A percentile compares a stretch with the other conserved stretches of the same genome.
Evolutionary conservation across 2,888 invertebrate genomes (phyloP).

Genomic region (Thecophora atra): DNA sequence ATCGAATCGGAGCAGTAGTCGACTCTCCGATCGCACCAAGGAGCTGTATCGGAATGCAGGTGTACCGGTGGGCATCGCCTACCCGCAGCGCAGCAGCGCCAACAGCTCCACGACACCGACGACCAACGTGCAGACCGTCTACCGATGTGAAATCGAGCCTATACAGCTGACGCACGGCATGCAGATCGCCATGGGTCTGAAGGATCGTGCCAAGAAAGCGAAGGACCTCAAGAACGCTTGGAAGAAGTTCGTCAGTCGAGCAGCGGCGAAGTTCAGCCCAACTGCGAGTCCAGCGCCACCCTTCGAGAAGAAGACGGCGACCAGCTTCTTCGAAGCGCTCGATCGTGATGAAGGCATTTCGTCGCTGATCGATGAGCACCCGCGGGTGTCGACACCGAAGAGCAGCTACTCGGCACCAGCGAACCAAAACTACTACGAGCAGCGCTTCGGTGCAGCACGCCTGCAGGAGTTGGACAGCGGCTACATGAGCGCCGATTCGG

Average conservation of each 20-base stretch:
- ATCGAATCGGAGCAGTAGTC: conserved; percentile 62
- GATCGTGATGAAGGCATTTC: conserved; percentile 63
- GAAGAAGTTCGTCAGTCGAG: conserved; percentile 65
- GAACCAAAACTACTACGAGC: conserved; percentile 60
- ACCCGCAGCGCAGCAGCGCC: conserved; percentile 58
- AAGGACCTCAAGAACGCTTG: conserved; percentile 67
- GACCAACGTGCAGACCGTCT: conserved; percentile 62
- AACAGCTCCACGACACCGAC: conserved; percentile 48
- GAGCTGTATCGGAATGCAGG: conserved; percentile 63
- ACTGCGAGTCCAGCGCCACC: conserved; percentile 62
- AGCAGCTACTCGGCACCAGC: conserved; percentile 54
- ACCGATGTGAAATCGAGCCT: conserved; percentile 64
- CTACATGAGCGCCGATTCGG: conserved; percentile 85
- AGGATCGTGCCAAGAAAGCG: conserved; percentile 65
- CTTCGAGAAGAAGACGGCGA: conserved; percentile 53
- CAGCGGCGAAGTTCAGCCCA: conserved; percentile 65
- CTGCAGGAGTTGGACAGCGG: conserved; percentile 78
- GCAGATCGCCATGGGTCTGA: conserved; percentile 66
- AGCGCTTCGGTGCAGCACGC: conserved; percentile 61
- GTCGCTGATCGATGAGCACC: conserved; percentile 60
- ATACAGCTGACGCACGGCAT: conserved; percentile 63
- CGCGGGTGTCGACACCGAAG: conserved; percentile 49
- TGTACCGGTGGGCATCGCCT: conserved; percentile 62
- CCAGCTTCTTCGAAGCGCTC: conserved; percentile 54
- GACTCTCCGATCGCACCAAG: conserved; percentile 63